These are phyloP conservation scores for Brachypalpus laphriformis DNA, from an alignment of 2,888 invertebrate genomes.

Conservation along the genomic window DNA sequence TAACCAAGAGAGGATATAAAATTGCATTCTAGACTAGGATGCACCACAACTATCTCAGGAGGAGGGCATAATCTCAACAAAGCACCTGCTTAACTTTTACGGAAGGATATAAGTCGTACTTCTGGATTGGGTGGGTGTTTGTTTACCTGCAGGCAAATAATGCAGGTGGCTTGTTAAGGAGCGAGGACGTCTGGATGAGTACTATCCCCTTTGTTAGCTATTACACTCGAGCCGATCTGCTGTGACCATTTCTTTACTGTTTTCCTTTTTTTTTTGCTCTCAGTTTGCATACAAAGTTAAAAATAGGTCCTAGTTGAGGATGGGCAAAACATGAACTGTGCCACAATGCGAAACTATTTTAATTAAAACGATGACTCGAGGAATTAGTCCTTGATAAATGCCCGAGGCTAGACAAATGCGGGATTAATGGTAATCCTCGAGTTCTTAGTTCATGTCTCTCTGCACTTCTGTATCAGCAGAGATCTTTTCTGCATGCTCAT, in stretches of 20 bases:
- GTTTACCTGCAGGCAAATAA: neutral
- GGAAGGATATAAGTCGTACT: constrained; percentile 38
- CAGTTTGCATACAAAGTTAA: constrained; percentile 31
- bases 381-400: constrained; percentile 71
- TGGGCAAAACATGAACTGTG: neutral
- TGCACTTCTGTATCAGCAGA: neutral
- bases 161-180: constrained; percentile 27
- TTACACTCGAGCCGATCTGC: constrained; percentile 9
- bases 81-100: constrained; percentile 66
- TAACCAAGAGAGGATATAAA: constrained; percentile 27
- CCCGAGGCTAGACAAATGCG: constrained; percentile 62
- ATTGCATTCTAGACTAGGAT: constrained; percentile 42
- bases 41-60: constrained; percentile 11
- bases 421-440: constrained; percentile 65
- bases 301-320: constrained; percentile 9
- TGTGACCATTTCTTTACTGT: neutral
- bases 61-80: constrained; percentile 58
- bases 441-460: constrained; percentile 34
- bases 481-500: constrained; percentile 9
- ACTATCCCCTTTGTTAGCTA: too few relatives aligned
- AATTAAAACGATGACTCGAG: constrained; percentile 65
- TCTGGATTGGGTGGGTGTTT: neutral
- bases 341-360: constrained; percentile 69
- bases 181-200: constrained; percentile 22
- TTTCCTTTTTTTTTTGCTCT: neutral